These are phyloP conservation scores for Paralichthys olivaceus DNA, from an alignment of 2,113 vertebrate species.

Conservation along the genomic window DNA sequence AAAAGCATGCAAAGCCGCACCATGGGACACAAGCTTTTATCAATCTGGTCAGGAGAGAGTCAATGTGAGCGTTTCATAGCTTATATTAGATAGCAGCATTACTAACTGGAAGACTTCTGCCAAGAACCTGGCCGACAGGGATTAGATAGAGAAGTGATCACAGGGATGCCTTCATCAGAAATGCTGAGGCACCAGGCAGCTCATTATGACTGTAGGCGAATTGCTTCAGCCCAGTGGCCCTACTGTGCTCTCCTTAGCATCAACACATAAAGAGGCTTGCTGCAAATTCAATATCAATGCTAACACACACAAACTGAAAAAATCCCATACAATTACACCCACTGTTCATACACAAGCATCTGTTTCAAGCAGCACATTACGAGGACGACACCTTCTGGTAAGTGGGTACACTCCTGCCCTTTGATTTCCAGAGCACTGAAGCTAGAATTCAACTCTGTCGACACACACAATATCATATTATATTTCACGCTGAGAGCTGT, in stretches of 20 bases:
- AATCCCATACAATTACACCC: slow-evolving; percentile 20
- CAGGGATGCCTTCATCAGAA: slow-evolving; percentile 76
- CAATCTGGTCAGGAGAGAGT: slow-evolving; percentile 70
- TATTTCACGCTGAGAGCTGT: slow-evolving; percentile 24
- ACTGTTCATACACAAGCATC: slow-evolving; percentile 1
- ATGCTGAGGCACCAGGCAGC: slow-evolving; percentile 74
- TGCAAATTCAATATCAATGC: slow-evolving; percentile 16
- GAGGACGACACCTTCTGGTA: background rate
- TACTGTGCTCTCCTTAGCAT: slow-evolving; percentile 40
- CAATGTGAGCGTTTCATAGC: slow-evolving; percentile 62
- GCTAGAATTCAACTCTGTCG: slow-evolving; percentile 27
- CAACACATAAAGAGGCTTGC: slow-evolving; percentile 28
- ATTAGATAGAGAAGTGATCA: slow-evolving; percentile 78
- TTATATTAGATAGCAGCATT: slow-evolving; percentile 52
- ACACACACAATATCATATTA: slow-evolving; percentile 20
- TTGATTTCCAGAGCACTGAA: background rate
- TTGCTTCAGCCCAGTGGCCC: slow-evolving; percentile 57
- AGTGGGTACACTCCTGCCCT: background rate
- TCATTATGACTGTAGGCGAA: slow-evolving; percentile 73
- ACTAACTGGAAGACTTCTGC: slow-evolving; percentile 71
- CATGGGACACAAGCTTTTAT: slow-evolving; percentile 45
- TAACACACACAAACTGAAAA: slow-evolving; percentile 26
- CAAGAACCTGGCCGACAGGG: slow-evolving; percentile 67
- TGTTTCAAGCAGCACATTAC: slow-evolving; percentile 9
- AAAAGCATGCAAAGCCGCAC: slow-evolving; percentile 64